Conservation (phyloP, 1,140 invertebrate species). For the roundworm (Caenorhabditis elegans) region WBcel235 BX284606.5:14055001-14055500, state of each 20-base stretch:
- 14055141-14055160: too few relatives aligned
- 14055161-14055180: too few relatives aligned
- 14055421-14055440: neutral
- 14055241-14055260: neutral
- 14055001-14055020: conserved; percentile 30
- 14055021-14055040: conserved; percentile 21
- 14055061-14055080: conserved; percentile 18
- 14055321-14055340: conserved; percentile 63
- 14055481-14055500: too few relatives aligned
- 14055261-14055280: neutral
- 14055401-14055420: conserved; percentile 46
- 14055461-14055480: too few relatives aligned
- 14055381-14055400: conserved; percentile 65
- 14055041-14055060: conserved; percentile 8
- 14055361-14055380: conserved; percentile 62
- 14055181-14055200: neutral
- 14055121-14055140: conserved; percentile 23
- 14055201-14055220: neutral
- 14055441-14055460: conserved; percentile 25
- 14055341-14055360: conserved; percentile 64
- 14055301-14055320: conserved; percentile 48
- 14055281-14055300: conserved; percentile 48
- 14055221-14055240: conserved; percentile 28
- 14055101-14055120: neutral
- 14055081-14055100: neutral